Base-by-base conservation (phyloP, 2,888 invertebrate species). In the Clunio marinus region DNA sequence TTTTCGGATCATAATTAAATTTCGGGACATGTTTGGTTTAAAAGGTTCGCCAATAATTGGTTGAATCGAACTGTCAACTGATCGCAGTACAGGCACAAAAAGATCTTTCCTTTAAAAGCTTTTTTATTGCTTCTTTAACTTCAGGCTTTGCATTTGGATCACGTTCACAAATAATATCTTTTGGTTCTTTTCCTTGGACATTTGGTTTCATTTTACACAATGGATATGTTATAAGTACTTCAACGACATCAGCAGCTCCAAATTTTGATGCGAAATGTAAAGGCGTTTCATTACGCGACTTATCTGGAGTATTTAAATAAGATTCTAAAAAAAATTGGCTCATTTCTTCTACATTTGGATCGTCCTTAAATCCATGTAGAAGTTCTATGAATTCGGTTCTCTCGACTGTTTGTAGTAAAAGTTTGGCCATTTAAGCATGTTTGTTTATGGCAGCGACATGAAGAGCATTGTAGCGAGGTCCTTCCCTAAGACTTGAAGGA, bases 301-400 rank as follows among this genome's bases (percentile, higher is more conserved):
- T 96, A 76, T 96, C 96, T 0, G 96, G 96, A 32, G 92, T 95
- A 77, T 97, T 97, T 22, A 97, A 83, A 77, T 96, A 97, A 10
- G 93, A 84, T 78, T 96, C 96, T 32, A 93, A 78, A 4, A 96
- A 81, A 71, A 89, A 87, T 55, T 83, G 80, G 13, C 86, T 84
- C 70, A 89, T 82, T 71, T 86, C 85, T 79, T 81, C 77, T 0
- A 74, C 69, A 41, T 75, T 74, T n/a, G 70, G 68, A 69, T 76
- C 74, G 69, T 74, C 75, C 62, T 76, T 77, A 22, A 35, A 37
- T 0, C 91, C 91, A 74, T 93, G 92, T 69, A 95, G 78, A 10
- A 86, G 80, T 75, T 87, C 85, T 32, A 93, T 84, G 75, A 93
- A 95, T 58, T 83, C 80, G 0, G 86, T 83, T 78, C 90, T 84